These are phyloP conservation scores for Dyspetes luteomarginatus DNA, from an alignment of 2,888 invertebrate species.

Conservation along the genomic window DNA sequence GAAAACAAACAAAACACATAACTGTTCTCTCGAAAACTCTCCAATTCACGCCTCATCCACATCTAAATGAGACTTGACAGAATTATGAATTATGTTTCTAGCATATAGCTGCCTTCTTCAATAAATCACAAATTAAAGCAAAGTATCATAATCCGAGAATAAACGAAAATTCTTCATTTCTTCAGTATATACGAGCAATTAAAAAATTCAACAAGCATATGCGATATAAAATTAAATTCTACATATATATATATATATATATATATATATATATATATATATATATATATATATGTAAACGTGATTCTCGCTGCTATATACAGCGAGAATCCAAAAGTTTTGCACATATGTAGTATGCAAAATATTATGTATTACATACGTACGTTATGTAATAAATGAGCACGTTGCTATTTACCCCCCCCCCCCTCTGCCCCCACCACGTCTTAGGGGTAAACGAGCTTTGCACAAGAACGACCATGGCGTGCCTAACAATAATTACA, in stretches of 20 bases:
- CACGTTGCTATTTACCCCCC: neutral
- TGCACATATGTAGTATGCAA: neutral
- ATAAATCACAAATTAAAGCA: slow-evolving; percentile 20
- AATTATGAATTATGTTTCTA: slow-evolving; percentile 30
- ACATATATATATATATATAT: neutral
- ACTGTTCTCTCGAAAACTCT: neutral
- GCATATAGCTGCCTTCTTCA: neutral
- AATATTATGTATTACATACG: no score
- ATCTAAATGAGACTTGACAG: slow-evolving; percentile 15
- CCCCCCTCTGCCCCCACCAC: neutral
- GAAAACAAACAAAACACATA: slow-evolving; percentile 55
- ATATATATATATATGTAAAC: neutral
- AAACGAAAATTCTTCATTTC: slow-evolving; percentile 42
- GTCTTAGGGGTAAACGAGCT: neutral
- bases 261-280: no score
- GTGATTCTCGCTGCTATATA: no score
- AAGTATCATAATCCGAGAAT: slow-evolving; percentile 5
- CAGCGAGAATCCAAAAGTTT: no score
- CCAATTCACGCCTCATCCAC: no score
- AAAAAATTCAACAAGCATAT: slow-evolving; percentile 36
- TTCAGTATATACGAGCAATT: slow-evolving; percentile 3
- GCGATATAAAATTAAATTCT: no score
- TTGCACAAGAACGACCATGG: slow-evolving; percentile 68
- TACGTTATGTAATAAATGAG: no score
- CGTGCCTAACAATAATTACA: slow-evolving; percentile 76